Evolutionary conservation across 2,888 invertebrate species (phyloP), one percentile per base, ranked within the genome.

Genomic region (Eubasilissa splendida): DNA sequence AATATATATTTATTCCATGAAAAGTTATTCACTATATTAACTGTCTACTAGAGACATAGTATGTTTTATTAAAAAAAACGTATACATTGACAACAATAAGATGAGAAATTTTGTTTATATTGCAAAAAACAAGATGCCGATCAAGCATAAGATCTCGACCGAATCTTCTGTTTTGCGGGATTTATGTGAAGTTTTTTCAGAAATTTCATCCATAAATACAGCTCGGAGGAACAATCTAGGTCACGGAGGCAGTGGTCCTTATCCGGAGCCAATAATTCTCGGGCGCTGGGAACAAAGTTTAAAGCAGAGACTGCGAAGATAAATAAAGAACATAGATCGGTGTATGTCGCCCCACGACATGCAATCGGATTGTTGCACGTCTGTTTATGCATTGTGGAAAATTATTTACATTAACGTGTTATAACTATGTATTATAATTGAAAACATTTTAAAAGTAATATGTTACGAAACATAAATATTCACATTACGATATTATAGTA

Each of bases 311-410:
- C 54, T 54, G 54, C 54, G 65, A 76, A 65, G 65, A 65, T 52
- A 76, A 63, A 76, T 76, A 76, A 76, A 76, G 76, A 65, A 76
- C 76, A 76, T 76, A 76, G 63, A 76, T 76, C 54, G 53, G 65
- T 76, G 71, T 33, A 31, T 33, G 65, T 52, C 53, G 42, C 42
- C 42, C 42, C 4, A 5, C 42, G 42, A 42, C 42, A 42, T 42
- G 42, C 42, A 42, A 42, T 42, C 42, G 4, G 42, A 42, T 42
- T 42, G 7, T 42, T 42, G 42, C 42, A 42, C 0, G 42, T 42
- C 42, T 42, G 42, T 42, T 42, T 5, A 42, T 42, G 42, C 42
- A 42, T 4, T 42, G 42, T 7, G 42, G 7, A 42, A 42, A 42
- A 42, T 42, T 42, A 7, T 42, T 4, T 5, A 42, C 42, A 42